phyloP scores from a whole-genome alignment of 1,140 invertebrate genomes.

The Archivesica marissinica region DNA sequence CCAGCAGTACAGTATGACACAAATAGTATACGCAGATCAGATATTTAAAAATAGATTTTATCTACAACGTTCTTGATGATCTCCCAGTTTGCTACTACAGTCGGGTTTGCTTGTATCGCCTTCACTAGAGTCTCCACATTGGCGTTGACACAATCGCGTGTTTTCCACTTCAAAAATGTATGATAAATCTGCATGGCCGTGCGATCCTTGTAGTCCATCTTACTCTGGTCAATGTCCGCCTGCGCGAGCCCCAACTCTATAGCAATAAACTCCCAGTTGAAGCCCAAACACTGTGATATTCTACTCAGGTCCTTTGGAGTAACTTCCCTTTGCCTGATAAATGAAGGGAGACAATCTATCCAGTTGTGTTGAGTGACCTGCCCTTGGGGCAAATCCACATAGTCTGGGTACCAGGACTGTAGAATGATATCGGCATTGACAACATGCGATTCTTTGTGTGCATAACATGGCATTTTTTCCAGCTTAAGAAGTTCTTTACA shows the following conservation, averaged over 20 bases:
- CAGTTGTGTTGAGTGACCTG: conserved; percentile 17
- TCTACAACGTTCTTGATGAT: conserved; percentile 55
- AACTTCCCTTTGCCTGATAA: conserved; percentile 30
- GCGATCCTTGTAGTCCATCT: conserved; percentile 41
- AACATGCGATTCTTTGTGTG: conserved; percentile 18
- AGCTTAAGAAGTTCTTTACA: conserved; percentile 55
- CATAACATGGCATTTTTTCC: conserved; percentile 53
- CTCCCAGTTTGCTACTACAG: conserved; percentile 56
- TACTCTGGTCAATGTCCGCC: conserved; percentile 45
- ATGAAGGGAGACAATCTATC: conserved; percentile 26
- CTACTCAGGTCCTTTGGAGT: conserved; percentile 51
- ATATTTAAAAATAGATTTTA: not conserved
- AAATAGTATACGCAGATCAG: no score
- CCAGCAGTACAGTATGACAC: no score
- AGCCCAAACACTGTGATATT: conserved; percentile 48
- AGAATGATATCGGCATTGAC: conserved; percentile 39
- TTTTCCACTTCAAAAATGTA: conserved; percentile 50
- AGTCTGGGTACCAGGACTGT: conserved; percentile 45
- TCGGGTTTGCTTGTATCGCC: conserved; percentile 18
- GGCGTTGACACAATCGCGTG: not conserved
- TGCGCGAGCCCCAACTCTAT: conserved; percentile 50
- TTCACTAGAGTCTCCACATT: conserved; percentile 43
- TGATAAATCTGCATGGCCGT: conserved; percentile 60
- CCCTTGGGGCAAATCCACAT: conserved; percentile 10
- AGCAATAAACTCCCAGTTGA: conserved; percentile 58